Percentiles rank a stretch among this genome's conserved stretches.
Evolutionary conservation across 2,888 invertebrate genomes (phyloP).

Genomic region (Agonopterix alstromeriana): DNA sequence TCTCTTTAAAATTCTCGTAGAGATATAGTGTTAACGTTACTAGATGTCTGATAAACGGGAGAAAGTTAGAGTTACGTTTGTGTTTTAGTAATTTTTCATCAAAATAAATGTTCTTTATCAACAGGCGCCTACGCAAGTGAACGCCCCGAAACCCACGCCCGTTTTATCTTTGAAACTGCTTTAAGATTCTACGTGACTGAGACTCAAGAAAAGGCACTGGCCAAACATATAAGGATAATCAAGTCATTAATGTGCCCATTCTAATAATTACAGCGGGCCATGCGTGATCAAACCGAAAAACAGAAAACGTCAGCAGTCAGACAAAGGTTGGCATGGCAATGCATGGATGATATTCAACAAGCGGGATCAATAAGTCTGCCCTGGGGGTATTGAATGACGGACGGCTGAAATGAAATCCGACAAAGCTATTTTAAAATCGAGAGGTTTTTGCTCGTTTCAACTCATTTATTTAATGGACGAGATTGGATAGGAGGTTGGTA

Average conservation of each 20-base stretch:
- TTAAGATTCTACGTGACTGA: slow-evolving; percentile 8
- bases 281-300: neutral
- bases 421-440: slow-evolving; percentile 4
- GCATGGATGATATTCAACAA: slow-evolving; percentile 3
- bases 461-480: too few relatives aligned
- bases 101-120: neutral
- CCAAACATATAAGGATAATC: slow-evolving; percentile 11
- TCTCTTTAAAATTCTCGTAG: too few relatives aligned
- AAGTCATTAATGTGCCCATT: slow-evolving; percentile 16
- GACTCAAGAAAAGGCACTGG: slow-evolving; percentile 4
- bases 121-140: slow-evolving; percentile 29
- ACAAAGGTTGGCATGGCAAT: slow-evolving; percentile 1
- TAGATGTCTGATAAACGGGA: neutral
- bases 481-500: too few relatives aligned
- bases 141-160: slow-evolving; percentile 17
- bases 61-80: neutral
- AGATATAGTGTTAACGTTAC: neutral
- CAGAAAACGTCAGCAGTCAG: too few relatives aligned
- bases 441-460: neutral
- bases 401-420: slow-evolving; percentile 4
- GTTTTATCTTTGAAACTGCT: slow-evolving; percentile 6
- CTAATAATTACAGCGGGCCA: neutral
- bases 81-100: neutral
- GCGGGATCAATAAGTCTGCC: slow-evolving; percentile 5
- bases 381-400: slow-evolving; percentile 5